Conservation (phyloP, 2,888 invertebrate species). For the Brachynemurus nebulosus region DNA sequence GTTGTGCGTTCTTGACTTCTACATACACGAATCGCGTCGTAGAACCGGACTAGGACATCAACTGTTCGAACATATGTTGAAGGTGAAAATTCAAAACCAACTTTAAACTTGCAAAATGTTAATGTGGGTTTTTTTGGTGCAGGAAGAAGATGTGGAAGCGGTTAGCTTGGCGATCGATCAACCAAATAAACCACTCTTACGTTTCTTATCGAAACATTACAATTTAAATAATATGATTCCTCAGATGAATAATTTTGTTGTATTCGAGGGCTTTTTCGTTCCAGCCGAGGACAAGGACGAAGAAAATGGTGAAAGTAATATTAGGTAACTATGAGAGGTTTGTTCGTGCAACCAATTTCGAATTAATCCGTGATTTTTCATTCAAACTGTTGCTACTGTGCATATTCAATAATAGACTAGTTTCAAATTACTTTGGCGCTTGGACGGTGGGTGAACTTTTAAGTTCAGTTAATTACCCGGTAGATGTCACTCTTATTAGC, state of each 20-base stretch:
- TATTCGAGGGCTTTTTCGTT: constrained; percentile 68
- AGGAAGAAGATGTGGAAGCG: constrained; percentile 54
- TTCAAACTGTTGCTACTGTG: no score
- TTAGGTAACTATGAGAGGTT: constrained; percentile 5
- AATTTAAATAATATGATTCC: constrained; percentile 47
- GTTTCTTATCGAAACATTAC: constrained; percentile 77
- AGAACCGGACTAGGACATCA: constrained; percentile 71
- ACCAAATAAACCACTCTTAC: constrained; percentile 78
- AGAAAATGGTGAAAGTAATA: no score
- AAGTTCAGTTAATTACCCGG: no score
- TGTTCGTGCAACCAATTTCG: no score
- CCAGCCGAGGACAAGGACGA: background rate
- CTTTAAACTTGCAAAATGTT: background rate
- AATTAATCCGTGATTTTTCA: no score
- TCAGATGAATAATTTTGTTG: constrained; percentile 79
- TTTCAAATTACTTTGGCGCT: no score
- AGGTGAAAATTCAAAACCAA: constrained; percentile 34
- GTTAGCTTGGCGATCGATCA: constrained; percentile 79
- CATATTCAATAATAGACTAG: no score
- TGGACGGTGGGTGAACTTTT: no score
- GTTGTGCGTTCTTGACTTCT: constrained; percentile 87
- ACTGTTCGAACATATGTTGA: constrained; percentile 80
- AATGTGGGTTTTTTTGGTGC: constrained; percentile 23
- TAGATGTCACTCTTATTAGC: no score
- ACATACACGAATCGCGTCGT: constrained; percentile 70